Evolutionary conservation across 2,797 vertebrate species (phyloP).

Genomic region (Typhlichthys subterraneus): DNA sequence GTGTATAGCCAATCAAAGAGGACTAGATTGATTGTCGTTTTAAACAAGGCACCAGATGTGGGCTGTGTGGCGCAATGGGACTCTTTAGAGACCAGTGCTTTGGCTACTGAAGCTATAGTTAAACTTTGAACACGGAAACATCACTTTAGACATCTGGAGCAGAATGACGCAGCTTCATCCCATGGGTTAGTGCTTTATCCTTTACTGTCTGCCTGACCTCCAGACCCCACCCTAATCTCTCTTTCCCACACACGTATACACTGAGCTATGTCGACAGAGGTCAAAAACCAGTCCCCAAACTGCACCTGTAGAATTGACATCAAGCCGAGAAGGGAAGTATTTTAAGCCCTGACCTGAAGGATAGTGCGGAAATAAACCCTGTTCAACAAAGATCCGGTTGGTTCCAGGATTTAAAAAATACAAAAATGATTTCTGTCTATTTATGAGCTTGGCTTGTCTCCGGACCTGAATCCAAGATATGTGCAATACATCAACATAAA

Average conservation of each 20-base stretch:
- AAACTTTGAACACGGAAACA: background rate
- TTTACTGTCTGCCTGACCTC: background rate
- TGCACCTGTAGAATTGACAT: no score
- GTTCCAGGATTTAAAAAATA: no score
- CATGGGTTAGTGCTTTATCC: background rate
- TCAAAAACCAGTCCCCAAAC: no score
- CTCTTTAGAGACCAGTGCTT: background rate
- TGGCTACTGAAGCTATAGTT: conserved; percentile 8
- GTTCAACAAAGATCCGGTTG: no score
- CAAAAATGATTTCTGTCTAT: no score
- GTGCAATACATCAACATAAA: no score
- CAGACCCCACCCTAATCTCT: background rate
- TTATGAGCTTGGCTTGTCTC: no score
- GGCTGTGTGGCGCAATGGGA: background rate
- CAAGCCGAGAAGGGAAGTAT: no score
- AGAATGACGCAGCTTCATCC: conserved; percentile 4
- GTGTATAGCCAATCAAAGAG: background rate
- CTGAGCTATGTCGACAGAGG: no score
- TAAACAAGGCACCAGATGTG: background rate
- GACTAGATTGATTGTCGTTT: conserved; percentile 1
- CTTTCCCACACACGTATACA: conserved; percentile 5
- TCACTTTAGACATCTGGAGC: conserved; percentile 13
- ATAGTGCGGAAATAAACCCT: no score
- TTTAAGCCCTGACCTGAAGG: no score
- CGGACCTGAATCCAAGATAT: no score